A percentile compares a stretch with the other conserved stretches of the same genome.
Evolutionary conservation across 2,797 vertebrate species (phyloP).

Genomic region (Microctenopoma stevenorrisi): DNA sequence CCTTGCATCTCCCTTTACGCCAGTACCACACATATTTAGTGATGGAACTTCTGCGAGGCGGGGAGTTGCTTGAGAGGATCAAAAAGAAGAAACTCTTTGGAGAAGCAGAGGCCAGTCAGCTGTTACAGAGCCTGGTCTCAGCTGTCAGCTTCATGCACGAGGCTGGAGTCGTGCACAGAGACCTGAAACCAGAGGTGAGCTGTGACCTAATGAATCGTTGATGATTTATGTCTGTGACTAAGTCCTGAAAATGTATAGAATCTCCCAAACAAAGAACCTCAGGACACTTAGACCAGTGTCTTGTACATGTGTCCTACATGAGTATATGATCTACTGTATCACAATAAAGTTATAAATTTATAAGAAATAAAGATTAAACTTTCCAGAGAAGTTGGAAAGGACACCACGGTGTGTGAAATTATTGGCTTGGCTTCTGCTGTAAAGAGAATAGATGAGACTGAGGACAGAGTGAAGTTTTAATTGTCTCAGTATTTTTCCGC

Average conservation of each 20-base stretch:
- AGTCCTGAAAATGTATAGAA: background rate
- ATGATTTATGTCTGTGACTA: background rate
- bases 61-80: conserved; percentile 91
- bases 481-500: conserved; percentile 18
- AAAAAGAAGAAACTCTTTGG: conserved; percentile 92
- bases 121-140: conserved; percentile 90
- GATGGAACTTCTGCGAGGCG: conserved; percentile 90
- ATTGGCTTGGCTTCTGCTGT: background rate
- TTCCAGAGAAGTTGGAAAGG: background rate
- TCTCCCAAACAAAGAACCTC: background rate
- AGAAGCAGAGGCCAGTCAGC: conserved; percentile 92
- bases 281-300: background rate
- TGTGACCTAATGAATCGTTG: background rate
- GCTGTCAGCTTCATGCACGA: conserved; percentile 95
- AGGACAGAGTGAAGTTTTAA: conserved; percentile 12
- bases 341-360: conserved; percentile 3
- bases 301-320: background rate
- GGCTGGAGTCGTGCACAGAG: conserved; percentile 91
- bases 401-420: conserved; percentile 2
- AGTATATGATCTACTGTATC: background rate
- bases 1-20: background rate
- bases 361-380: conserved; percentile 10
- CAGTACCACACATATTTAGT: conserved; percentile 93
- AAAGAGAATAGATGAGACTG: conserved; percentile 2
- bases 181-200: conserved; percentile 93